These are phyloP conservation scores for Patella depressa DNA, from an alignment of 2,888 invertebrate genomes.

Conservation along the genomic window DNA sequence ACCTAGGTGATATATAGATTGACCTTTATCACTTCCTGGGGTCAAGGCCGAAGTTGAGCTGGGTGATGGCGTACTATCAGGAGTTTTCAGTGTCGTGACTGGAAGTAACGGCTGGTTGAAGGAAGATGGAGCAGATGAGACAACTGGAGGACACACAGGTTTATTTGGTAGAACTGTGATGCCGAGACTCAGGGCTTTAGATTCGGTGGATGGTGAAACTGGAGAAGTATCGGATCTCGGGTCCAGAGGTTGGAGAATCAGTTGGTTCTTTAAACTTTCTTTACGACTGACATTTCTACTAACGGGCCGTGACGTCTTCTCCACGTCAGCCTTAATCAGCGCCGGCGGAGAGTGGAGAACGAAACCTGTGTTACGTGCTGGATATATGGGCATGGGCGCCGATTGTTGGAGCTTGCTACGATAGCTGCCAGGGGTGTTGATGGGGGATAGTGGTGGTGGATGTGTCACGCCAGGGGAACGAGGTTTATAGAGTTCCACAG, in stretches of 20 bases:
- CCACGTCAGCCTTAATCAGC: constrained; percentile 20
- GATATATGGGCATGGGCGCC: constrained; percentile 4
- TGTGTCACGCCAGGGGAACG: constrained; percentile 23
- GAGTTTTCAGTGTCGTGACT: constrained; percentile 3
- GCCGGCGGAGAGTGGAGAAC: constrained; percentile 26
- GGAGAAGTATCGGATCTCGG: not conserved
- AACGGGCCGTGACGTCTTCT: constrained; percentile 37
- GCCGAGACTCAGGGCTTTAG: not conserved
- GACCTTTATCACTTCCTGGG: not conserved
- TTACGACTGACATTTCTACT: constrained; percentile 54
- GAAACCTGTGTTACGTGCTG: constrained; percentile 16
- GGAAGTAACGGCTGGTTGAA: constrained; percentile 9
- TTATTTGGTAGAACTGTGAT: constrained; percentile 2
- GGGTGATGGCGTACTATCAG: constrained; percentile 6
- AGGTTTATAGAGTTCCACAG: constrained; percentile 44
- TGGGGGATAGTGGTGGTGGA: constrained; percentile 37
- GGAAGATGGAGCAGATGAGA: not conserved
- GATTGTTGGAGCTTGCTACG: constrained; percentile 46
- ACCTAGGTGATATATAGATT: not conserved
- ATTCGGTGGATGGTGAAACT: not conserved
- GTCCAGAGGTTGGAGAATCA: constrained; percentile 41
- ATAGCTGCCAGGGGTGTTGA: constrained; percentile 55
- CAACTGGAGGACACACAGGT: constrained; percentile 4
- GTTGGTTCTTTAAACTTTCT: constrained; percentile 57
- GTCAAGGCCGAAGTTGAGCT: not conserved